Base-by-base conservation (phyloP, 2,113 vertebrate species). In the Pontoporia blainvillei region DNA sequence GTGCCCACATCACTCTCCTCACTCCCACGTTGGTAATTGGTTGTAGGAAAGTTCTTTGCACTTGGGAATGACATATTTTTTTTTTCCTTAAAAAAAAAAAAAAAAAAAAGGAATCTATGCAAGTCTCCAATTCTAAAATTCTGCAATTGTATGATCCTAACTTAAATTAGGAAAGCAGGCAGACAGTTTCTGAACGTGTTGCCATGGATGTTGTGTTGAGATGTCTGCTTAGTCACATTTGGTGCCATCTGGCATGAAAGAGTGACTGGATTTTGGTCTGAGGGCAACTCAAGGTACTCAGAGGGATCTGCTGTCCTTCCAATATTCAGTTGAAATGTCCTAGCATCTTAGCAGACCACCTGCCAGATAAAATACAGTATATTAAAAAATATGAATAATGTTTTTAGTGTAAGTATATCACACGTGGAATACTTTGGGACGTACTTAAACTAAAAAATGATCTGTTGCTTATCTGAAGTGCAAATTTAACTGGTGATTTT, bases 101-200 rank as follows among this genome's bases (percentile, higher is more conserved):
- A 86, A 90, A 89, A 82, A 79, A 78, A 79, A 29, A 36, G 39
- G 36, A 71, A 92, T 94, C 52, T 87, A 6, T 90, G 91, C 90
- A 84, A 69, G 86, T 89, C 89, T 97, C 95, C 29, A 62, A 46
- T 94, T 90, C 94, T 94, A 82, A 97, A 97, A 91, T 96, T 95
- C 71, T 66, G 0, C 13, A 69, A 44, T 20, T 85, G 52, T 96
- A 52, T 93, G 73, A 64, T 95, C 67, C 93, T 94, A 54, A 86
- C 93, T 97, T 83, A 96, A 86, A 91, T 4, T 66, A 93, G 94
- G 97, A 96, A 94, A 90, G 92, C 25, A 64, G 79, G 67, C 84
- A 89, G 49, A 34, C 96, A 41, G 71, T 6, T 93, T 8, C 46
- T 94, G 96, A 93, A 1, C 20, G 82, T 73, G 20, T 97, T 95